Base-by-base conservation (phyloP, 2,113 vertebrate genomes). In the Cyprichromis sp. region DNA sequence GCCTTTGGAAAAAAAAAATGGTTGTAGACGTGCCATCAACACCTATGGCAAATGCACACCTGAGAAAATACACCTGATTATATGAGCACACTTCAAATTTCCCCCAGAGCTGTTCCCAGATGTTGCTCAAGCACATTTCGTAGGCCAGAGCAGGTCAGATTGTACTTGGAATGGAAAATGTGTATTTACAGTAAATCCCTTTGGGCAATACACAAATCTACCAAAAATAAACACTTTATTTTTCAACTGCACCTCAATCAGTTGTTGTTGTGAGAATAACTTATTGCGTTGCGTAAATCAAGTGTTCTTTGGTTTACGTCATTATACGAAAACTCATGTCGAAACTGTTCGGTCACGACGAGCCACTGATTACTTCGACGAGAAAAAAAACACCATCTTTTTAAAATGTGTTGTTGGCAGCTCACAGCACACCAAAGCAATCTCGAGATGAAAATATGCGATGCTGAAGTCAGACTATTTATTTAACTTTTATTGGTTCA, bases 401-500 rank as follows among this genome's bases (percentile, higher is more conserved):
- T 80, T 14, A 5, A 81, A 80, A 82, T 83, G 50, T 82, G 83
- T 73, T 86, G 83, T 89, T 88, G 89, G 88, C 88, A 79, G 14
- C 68, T 86, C 84, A 92, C 52, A 21, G 55, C 45, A n/a, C 47
- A 89, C 87, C 86, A 79, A 90, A 88, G 86, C 79, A 88, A 89
- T 93, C 86, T 84, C 21, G 31, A 92, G 38, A 88, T 92, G 86
- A 94, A 94, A 91, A 92, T 92, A 85, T 95, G 88, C 29, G 68
- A 89, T 91, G 85, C 91, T 88, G 87, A 92, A 88, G 91, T 89
- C 83, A 88, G 83, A 31, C 14, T 95, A 88, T 95, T 95, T 96
- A 89, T 95, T 90, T 93, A 88, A 81, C 19, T 87, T 88, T 92
- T 94, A 91, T 93, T 96, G 88, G 92, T 92, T 93, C 88, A 93